A percentile compares a stretch with the other conserved stretches of the same genome.
These are phyloP conservation scores for Mallotus villosus DNA, from an alignment of 2,797 vertebrate genomes.

Conservation along the genomic window DNA sequence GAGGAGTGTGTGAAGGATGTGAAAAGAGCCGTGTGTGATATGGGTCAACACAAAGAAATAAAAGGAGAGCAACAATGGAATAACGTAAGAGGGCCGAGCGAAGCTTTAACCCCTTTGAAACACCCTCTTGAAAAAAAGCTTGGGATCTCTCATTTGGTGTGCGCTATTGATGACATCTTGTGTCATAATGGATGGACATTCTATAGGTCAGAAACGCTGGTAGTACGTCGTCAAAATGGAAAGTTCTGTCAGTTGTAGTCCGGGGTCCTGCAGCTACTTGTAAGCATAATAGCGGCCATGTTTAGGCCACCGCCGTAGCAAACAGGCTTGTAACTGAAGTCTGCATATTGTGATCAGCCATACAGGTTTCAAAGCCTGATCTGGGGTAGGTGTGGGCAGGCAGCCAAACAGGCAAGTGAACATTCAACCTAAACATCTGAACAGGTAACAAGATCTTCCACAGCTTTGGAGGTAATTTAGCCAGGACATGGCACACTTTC, in stretches of 20 bases:
- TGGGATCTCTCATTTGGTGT: not conserved
- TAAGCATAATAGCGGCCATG: not conserved
- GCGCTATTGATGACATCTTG: not conserved
- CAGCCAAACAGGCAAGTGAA: constrained; percentile 65
- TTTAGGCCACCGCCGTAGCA: constrained; percentile 26
- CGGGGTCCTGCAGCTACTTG: not conserved
- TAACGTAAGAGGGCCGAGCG: constrained; percentile 19
- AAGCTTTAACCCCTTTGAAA: constrained; percentile 12
- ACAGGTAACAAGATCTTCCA: constrained; percentile 73
- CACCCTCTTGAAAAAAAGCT: not conserved
- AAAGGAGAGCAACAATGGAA: constrained; percentile 29
- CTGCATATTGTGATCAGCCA: constrained; percentile 47
- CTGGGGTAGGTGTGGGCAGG: constrained; percentile 46
- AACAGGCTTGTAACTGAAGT: constrained; percentile 36
- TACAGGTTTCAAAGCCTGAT: constrained; percentile 50
- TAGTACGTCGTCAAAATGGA: not conserved
- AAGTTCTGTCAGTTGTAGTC: not conserved
- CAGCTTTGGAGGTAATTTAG: constrained; percentile 72
- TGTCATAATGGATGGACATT: not conserved
- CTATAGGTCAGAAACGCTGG: not conserved
- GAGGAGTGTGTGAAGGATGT: constrained; percentile 57
- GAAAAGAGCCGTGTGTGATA: constrained; percentile 36
- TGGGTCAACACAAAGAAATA: constrained; percentile 44
- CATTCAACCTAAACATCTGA: constrained; percentile 76
- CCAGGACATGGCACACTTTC: constrained; percentile 73